Conservation (phyloP, 1,140 invertebrate species). For the Monomorium pharaonis region DNA sequence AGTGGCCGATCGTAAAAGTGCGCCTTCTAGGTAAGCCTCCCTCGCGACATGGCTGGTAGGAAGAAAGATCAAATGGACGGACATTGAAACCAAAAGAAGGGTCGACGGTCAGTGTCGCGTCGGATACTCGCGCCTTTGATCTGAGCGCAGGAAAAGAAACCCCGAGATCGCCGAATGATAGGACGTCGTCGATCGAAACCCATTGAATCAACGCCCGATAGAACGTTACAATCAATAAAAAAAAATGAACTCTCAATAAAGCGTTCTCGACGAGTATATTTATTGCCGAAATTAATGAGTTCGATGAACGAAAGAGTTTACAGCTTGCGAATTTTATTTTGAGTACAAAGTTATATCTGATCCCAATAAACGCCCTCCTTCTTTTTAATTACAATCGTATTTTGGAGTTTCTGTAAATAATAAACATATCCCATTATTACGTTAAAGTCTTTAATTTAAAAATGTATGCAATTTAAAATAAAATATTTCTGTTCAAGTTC, state of each 20-base stretch:
- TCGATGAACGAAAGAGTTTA: neutral
- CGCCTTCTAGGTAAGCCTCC: slow-evolving; percentile 17
- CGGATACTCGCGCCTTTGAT: slow-evolving; percentile 61
- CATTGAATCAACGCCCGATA: slow-evolving; percentile 14
- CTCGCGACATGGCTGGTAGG: slow-evolving; percentile 1
- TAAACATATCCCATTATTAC: neutral
- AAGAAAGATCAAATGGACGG: slow-evolving; percentile 73
- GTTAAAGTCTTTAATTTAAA: neutral
- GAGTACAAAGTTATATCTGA: neutral
- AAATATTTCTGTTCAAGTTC: neutral
- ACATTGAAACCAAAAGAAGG: slow-evolving; percentile 54
- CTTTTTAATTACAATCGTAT: neutral
- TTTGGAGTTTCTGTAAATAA: neutral
- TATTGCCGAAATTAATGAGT: neutral
- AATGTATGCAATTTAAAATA: neutral
- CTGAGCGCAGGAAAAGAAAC: slow-evolving; percentile 12
- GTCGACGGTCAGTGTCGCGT: slow-evolving; percentile 29
- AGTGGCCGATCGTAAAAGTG: slow-evolving; percentile 73
- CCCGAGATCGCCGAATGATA: slow-evolving; percentile 2
- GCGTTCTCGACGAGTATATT: neutral
- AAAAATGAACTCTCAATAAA: neutral
- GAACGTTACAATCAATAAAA: slow-evolving; percentile 33
- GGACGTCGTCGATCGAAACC: neutral
- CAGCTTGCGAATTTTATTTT: neutral
- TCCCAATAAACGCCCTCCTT: neutral